Evolutionary conservation across 2,888 invertebrate species (phyloP).

Genomic region (Trilocha varians): DNA sequence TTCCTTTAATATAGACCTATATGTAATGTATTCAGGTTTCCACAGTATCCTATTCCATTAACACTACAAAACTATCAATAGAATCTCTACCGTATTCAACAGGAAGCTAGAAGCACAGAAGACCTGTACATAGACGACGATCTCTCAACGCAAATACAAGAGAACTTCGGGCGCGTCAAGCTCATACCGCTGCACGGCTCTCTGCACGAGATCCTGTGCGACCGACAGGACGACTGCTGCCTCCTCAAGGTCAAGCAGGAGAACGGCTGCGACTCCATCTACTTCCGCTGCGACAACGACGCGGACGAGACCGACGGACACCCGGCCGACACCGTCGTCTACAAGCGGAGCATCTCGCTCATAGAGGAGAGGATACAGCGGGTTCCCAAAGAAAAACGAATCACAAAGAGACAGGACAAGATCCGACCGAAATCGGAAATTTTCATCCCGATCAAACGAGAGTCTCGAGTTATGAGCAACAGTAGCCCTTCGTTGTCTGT

Average conservation of each 20-base stretch:
- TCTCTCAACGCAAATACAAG: constrained; percentile 59
- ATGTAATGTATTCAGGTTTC: neutral
- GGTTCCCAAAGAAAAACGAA: constrained; percentile 42
- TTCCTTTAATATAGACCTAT: too few species aligned
- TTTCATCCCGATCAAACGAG: constrained; percentile 29
- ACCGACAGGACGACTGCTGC: constrained; percentile 63
- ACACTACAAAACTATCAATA: neutral
- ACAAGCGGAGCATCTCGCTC: constrained; percentile 57
- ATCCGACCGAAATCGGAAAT: constrained; percentile 40
- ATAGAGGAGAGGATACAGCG: constrained; percentile 57
- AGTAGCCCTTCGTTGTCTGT: constrained; percentile 48
- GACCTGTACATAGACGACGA: constrained; percentile 73
- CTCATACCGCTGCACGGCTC: constrained; percentile 60
- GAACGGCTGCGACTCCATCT: constrained; percentile 59
- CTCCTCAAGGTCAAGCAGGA: constrained; percentile 62
- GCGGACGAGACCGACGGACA: constrained; percentile 40
- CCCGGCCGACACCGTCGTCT: constrained; percentile 49
- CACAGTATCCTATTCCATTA: neutral
- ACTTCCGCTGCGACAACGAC: constrained; percentile 55
- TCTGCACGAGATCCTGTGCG: constrained; percentile 63
- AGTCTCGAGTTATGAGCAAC: constrained; percentile 40
- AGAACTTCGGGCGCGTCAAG: constrained; percentile 56
- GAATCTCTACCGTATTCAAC: constrained; percentile 8
- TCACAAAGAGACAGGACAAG: constrained; percentile 16
- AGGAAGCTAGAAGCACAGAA: constrained; percentile 71